Conservation (phyloP, 2,888 invertebrate species). For the Oeneis ivallda region DNA sequence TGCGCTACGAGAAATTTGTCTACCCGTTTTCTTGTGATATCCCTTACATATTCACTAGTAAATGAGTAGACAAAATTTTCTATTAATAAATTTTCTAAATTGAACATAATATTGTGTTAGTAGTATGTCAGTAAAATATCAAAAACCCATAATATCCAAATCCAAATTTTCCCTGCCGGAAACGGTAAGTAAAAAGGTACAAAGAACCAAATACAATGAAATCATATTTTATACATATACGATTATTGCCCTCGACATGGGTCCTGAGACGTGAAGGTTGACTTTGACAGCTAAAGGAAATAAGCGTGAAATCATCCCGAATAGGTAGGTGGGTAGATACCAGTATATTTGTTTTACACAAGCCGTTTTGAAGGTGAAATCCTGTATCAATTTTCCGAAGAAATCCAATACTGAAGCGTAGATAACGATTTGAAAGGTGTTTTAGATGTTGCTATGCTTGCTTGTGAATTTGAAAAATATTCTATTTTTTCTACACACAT, state of each 20-base stretch:
- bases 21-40: no score
- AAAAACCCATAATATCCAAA: not conserved
- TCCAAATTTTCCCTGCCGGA: not conserved
- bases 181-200: not conserved
- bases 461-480: no score
- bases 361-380: not conserved
- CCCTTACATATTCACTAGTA: no score
- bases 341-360: not conserved
- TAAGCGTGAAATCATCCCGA: constrained; percentile 3
- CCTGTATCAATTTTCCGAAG: not conserved
- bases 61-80: no score
- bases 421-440: not conserved
- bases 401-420: not conserved
- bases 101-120: no score
- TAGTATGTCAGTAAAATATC: not conserved
- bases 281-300: constrained; percentile 9
- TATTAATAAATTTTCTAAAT: no score
- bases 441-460: no score
- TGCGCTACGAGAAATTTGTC: no score
- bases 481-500: no score
- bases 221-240: constrained; percentile 7
- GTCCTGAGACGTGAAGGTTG: not conserved
- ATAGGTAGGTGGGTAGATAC: not conserved
- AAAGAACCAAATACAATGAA: constrained; percentile 1
- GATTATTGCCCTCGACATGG: not conserved